Evolutionary conservation across 2,113 vertebrate species (phyloP), one percentile per base, ranked within the genome.

Genomic region (Eretmodus cyanostictus): DNA sequence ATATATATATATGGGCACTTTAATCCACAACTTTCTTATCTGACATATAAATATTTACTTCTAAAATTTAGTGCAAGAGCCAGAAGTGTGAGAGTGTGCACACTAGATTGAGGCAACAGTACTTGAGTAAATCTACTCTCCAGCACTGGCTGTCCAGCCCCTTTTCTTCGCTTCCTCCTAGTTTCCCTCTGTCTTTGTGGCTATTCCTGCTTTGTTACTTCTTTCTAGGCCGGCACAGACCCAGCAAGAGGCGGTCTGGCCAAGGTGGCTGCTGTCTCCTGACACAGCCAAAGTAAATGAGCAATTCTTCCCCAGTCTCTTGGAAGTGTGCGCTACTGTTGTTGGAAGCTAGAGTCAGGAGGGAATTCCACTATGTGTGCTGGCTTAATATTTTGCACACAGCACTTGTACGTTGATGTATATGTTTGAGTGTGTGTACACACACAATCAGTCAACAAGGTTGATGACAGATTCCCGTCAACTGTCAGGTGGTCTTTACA

Each of bases 201-300:
- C 86, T 78, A 5, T 49, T 31, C 5, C 78, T 78, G 36, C 85
- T 81, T 87, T 89, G 88, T 82, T 89, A 1, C 55, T 66, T 5
- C 76, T 86, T 34, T 45, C 17, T 45, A 14, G 68, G 80, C 87
- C 86, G 78, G 84, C 9, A 79, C 29, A 93, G 91, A 93, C 87
- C 89, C 84, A 85, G 90, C 83, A 90, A 88, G 87, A 84, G 81
- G 71, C 47, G 4, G 85, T 89, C 88, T 87, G 87, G 89, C 91
- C 86, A 34, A 68, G 86, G 86, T 86, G 87, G 87, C 87, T 79
- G 86, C 86, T 81, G 89, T 89, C 86, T 84, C 89, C 85, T 73
- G 80, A 87, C 86, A 22, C 89, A 88, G 94, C 94, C 94, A 93
- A 92, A 94, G 91, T 88, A 93, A 94, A 93, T 89, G 85, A 89